phyloP scores from a whole-genome alignment of 1,140 invertebrate genomes.

The Aphidius gifuensis region DNA sequence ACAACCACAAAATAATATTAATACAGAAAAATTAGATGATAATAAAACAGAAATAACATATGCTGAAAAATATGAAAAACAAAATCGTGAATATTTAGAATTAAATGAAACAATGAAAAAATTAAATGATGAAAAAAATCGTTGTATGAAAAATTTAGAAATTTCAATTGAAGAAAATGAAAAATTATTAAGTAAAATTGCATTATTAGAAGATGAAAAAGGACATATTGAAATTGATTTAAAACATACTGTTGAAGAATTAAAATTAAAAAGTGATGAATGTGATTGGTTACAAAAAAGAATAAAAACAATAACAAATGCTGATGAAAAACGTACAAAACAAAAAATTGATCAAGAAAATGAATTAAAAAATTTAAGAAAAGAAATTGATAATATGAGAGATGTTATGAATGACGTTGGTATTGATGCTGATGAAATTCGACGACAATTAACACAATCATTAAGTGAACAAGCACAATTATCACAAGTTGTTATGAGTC shows the following conservation, averaged over 20 bases:
- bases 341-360: slow-evolving; percentile 44
- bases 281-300: slow-evolving; percentile 55
- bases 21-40: no score
- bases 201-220: slow-evolving; percentile 55
- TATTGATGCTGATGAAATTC: slow-evolving; percentile 51
- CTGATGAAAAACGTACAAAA: slow-evolving; percentile 43
- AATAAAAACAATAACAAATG: slow-evolving; percentile 41
- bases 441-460: slow-evolving; percentile 33
- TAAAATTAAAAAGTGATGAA: slow-evolving; percentile 56
- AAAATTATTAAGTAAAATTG: slow-evolving; percentile 60
- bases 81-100: slow-evolving; percentile 51
- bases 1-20: no score
- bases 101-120: slow-evolving; percentile 54
- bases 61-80: slow-evolving; percentile 48
- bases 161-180: slow-evolving; percentile 61
- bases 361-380: slow-evolving; percentile 53
- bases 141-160: slow-evolving; percentile 59
- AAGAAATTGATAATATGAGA: slow-evolving; percentile 44
- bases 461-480: slow-evolving; percentile 34
- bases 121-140: slow-evolving; percentile 51
- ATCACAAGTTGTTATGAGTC: slow-evolving; percentile 23
- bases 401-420: slow-evolving; percentile 52
- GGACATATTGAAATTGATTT: slow-evolving; percentile 57
- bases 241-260: slow-evolving; percentile 56
- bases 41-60: slow-evolving; percentile 32